Conservation (phyloP, 2,888 invertebrate species). For the Pollenia angustigena region DNA sequence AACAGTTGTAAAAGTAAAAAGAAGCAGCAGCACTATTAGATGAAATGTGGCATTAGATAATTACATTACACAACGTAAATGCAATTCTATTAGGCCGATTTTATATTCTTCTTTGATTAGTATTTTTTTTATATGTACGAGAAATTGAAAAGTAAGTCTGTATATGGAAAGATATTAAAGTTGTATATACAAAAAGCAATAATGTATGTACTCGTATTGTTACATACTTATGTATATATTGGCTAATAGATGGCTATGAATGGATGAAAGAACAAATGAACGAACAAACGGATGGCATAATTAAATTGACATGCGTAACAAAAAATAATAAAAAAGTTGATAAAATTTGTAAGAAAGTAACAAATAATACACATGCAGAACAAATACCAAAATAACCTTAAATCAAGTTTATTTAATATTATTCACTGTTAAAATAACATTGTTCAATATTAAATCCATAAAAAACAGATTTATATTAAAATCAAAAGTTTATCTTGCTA, state of each 20-base stretch:
- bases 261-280: conserved; percentile 24
- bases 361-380: too few species aligned
- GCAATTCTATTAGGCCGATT: conserved; percentile 55
- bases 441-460: too few species aligned
- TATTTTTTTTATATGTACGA: conserved; percentile 15
- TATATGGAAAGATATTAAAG: neutral
- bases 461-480: too few species aligned
- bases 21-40: neutral
- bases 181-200: neutral
- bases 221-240: neutral
- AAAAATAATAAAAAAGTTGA: conserved; percentile 24
- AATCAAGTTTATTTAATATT: too few species aligned
- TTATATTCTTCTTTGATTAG: conserved; percentile 36
- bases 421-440: too few species aligned
- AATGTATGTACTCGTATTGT: conserved; percentile 11
- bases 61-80: conserved; percentile 65
- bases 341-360: neutral
- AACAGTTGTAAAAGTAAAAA: conserved; percentile 23
- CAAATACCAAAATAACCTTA: too few species aligned
- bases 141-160: conserved; percentile 5
- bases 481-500: too few species aligned
- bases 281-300: conserved; percentile 66
- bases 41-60: conserved; percentile 60
- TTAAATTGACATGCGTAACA: conserved; percentile 69
- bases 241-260: conserved; percentile 29